Evolutionary conservation across 2,113 vertebrate genomes (phyloP), one percentile per base, ranked within the genome.

Genomic region (Boleophthalmus pectinirostris): DNA sequence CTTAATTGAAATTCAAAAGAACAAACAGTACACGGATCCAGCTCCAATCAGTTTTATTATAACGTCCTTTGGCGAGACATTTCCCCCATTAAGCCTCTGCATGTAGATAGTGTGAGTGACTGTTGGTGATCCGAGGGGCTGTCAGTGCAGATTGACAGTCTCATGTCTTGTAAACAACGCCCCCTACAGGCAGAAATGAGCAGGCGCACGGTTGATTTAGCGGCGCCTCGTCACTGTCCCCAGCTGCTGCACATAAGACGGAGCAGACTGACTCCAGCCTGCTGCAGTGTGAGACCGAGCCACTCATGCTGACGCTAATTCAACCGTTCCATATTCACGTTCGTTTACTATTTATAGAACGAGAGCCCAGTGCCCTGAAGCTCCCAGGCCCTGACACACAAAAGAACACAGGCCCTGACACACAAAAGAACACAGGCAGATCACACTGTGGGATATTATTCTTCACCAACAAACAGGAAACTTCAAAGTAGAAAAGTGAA

Each of bases 181-280:
- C 25, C 33, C 49, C 54, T 56, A n/a, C 65, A 54, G 56, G 33
- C 45, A 2, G 1, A 57, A 25, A 33, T 68, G 66, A 47, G 58
- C 58, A 13, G 65, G 35, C 38, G 78, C 78, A 29, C 29, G 4
- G 29, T 29, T 29, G 74, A 70, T 64, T 77, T 77, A 82, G 73
- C 53, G 14, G 71, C 77, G 72, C 38, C 79, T 63, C 13, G 12
- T 66, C 77, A 82, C 68, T 73, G 53, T 46, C 60, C 66, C 75
- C 84, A 84, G 82, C 87, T 87, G 87, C 82, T 81, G 82, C 83
- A 79, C 82, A 82, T 84, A 79, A 21, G 75, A 33, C 72, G 77
- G 68, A 70, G 33, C 75, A 82, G 74, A 74, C 58, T 25, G 66
- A 68, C 61, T 76, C 73, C 67, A 65, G 78, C 80, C 4, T n/a